Percentiles rank a stretch among this genome's conserved stretches.
Evolutionary conservation across 2,113 vertebrate genomes (phyloP).

Genomic region (Pongo abelii): DNA sequence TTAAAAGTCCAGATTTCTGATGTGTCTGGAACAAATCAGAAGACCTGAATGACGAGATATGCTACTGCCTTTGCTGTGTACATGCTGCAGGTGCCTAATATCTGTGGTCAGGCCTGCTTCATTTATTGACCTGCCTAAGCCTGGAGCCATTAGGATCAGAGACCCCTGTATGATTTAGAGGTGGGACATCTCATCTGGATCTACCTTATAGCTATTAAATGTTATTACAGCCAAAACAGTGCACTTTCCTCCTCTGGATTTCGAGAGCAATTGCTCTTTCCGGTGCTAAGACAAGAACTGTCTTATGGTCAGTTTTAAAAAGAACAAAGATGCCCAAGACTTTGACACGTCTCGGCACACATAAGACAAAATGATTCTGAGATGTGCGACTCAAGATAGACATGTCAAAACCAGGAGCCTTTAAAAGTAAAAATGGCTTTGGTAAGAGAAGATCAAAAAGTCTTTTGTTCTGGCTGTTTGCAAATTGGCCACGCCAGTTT

Average conservation of each 20-base stretch:
- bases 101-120: too few relatives aligned
- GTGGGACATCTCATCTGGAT: neutral
- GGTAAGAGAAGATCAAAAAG: neutral
- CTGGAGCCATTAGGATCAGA: neutral
- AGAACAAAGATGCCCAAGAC: neutral
- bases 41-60: rapidly evolving
- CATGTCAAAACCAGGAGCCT: neutral
- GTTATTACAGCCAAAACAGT: neutral
- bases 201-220: neutral
- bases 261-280: neutral
- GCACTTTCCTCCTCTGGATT: neutral
- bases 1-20: neutral
- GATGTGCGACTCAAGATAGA: neutral
- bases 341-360: too few relatives aligned
- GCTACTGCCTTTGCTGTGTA: neutral
- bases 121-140: neutral
- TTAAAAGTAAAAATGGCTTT: neutral
- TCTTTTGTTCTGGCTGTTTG: neutral
- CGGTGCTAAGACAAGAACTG: neutral
- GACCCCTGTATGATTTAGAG: neutral
- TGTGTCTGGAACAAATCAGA: neutral
- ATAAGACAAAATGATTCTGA: neutral
- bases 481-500: neutral
- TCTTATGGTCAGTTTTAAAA: neutral
- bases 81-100: rapidly evolving